Conservation (phyloP, 1,140 invertebrate genomes). For the Zeugodacus cucurbitae region DNA sequence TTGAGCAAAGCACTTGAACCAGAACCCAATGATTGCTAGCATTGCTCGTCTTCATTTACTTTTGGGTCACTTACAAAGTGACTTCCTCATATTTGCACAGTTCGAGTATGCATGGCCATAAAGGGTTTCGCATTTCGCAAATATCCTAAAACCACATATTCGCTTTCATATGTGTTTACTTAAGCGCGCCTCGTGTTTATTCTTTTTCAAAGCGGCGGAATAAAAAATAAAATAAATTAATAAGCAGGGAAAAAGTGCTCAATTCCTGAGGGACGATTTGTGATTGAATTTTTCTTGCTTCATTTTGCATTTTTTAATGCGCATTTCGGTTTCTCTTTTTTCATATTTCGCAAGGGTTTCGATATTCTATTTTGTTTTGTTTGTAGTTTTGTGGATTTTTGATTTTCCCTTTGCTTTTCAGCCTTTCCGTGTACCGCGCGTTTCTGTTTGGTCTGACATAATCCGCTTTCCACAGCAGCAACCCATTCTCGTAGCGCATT, state of each 20-base stretch:
- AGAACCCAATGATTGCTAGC: neutral
- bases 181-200: conserved; percentile 28
- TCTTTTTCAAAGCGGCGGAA: neutral
- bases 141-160: conserved; percentile 22
- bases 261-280: conserved; percentile 14
- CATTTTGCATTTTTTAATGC: conserved; percentile 31
- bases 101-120: neutral
- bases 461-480: conserved; percentile 1
- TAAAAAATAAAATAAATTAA: neutral
- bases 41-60: conserved; percentile 10
- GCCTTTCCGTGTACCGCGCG: neutral
- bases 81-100: neutral
- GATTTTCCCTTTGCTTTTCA: neutral
- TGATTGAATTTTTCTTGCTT: conserved; percentile 21
- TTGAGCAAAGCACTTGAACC: neutral
- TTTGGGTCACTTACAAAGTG: conserved; percentile 15
- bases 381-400: neutral
- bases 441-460: neutral
- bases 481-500: neutral
- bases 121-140: conserved; percentile 32
- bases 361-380: neutral
- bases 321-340: neutral
- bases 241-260: neutral
- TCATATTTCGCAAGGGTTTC: neutral
- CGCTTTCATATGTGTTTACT: conserved; percentile 23